Evolutionary conservation across 2,113 vertebrate genomes (phyloP).

Genomic region (Carassius carassius): DNA sequence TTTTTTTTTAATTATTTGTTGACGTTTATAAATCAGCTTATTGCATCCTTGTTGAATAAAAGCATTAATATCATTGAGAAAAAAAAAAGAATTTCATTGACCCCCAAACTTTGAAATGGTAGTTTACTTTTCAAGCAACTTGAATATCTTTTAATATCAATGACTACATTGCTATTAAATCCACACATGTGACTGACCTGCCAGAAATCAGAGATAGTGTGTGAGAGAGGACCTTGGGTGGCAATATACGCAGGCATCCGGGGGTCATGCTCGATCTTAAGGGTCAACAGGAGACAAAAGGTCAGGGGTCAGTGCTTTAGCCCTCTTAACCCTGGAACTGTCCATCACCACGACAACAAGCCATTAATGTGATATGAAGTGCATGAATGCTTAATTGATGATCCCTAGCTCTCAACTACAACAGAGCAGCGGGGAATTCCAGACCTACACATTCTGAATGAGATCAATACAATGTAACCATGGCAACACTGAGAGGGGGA

Average conservation of each 20-base stretch:
- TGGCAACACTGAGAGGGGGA: constrained; percentile 45
- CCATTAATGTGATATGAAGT: constrained; percentile 42
- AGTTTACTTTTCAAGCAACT: not conserved
- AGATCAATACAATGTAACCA: constrained; percentile 51
- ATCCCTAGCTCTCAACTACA: constrained; percentile 27
- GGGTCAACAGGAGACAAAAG: constrained; percentile 10
- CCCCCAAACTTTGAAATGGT: not conserved
- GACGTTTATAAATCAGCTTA: too few species aligned
- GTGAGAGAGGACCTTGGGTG: constrained; percentile 92
- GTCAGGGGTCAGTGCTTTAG: constrained; percentile 38
- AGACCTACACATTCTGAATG: constrained; percentile 40
- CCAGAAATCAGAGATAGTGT: constrained; percentile 99
- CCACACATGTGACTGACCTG: constrained; percentile 77
- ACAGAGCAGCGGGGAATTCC: constrained; percentile 52
- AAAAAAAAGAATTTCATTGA: not conserved
- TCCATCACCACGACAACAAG: constrained; percentile 33
- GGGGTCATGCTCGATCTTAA: constrained; percentile 94
- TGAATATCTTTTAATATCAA: not conserved
- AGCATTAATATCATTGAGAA: not conserved
- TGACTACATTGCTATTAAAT: not conserved
- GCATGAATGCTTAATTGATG: constrained; percentile 44
- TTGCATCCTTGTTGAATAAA: not conserved
- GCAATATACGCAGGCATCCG: constrained; percentile 97
- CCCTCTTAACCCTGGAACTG: constrained; percentile 26
- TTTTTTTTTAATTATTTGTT: too few species aligned